A percentile compares a stretch with the other conserved stretches of the same genome.
Evolutionary conservation across 1,140 invertebrate species (phyloP).

Genomic region (Coenobita brevimanus): DNA sequence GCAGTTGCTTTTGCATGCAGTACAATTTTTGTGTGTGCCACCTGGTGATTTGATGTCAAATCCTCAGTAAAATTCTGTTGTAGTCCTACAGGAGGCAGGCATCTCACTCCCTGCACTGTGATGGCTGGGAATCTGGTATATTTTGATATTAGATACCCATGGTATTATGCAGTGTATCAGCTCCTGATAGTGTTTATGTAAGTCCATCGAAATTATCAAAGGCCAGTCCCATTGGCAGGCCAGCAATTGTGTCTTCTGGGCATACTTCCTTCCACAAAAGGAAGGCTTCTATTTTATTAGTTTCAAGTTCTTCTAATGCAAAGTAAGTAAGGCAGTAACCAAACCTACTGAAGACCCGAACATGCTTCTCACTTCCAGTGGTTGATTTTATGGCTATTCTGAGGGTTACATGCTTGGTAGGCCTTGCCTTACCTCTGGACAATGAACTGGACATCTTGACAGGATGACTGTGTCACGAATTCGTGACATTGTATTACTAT

Average conservation of each 20-base stretch:
- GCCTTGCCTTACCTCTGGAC: neutral
- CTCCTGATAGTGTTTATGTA: neutral
- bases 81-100: no score
- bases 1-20: neutral
- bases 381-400: neutral
- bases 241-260: no score
- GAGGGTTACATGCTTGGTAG: neutral
- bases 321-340: neutral
- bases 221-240: no score
- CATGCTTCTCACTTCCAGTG: neutral
- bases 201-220: no score
- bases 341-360: no score
- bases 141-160: neutral
- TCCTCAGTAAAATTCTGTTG: neutral
- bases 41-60: no score
- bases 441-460: neutral
- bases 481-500: no score
- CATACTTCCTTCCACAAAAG: no score
- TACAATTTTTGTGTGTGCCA: neutral
- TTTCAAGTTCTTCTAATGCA: neutral
- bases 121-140: neutral
- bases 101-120: no score
- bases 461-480: neutral
- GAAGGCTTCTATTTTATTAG: neutral
- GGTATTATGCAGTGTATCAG: neutral